Evolutionary conservation across 2,113 vertebrate genomes (phyloP), one percentile per base, ranked within the genome.

Genomic region (Colaptes auratus): DNA sequence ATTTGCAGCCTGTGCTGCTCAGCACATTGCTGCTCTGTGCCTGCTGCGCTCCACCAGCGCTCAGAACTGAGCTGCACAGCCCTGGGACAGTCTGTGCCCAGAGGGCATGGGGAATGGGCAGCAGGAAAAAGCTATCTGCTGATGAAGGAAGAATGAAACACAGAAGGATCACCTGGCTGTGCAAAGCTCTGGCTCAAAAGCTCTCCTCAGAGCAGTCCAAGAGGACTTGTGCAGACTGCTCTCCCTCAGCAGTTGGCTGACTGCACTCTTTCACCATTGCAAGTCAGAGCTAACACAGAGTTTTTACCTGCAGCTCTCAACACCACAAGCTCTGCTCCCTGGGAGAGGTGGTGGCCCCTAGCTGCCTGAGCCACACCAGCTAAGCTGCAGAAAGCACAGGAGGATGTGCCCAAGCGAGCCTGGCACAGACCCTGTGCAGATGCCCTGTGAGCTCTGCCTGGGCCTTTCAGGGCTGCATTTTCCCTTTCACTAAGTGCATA

Each of bases 231-330:
- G n/a, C 55, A 58, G 66, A 6, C 76, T 13, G 5, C 30, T 12
- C 39, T n/a, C 48, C 55, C 55, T 31, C 52, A 19, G 13, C 42
- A 58, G 18, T 0, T 63, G 31, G 14, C 24, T 20, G 39, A 30
- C 13, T 11, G 2, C 39, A 6, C 12, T 24, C 50, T 52, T 24
- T 52, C 23, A 24, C 50, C 50, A 52, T 24, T 52, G 50, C 50
- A 52, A 18, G 17, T 35, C 61, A 4, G 36, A 39, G 21, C 28
- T 36, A 78, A 46, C 1, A 0, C 1, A 0, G 1, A 7, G 20
- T 6, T 58, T 63, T 24, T 21, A 28, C 21, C 50, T n/a, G 63
- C 0, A 0, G 35, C 67, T 35, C 23, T 33, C 52, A 67, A 58
- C 33, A 67, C 6, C 6, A 56, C 30, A 14, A 15, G 39, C 24